Percentiles rank a stretch among this genome's conserved stretches.
These are phyloP conservation scores for Microplitis deprimator DNA, from an alignment of 2,888 invertebrate genomes.

Conservation along the genomic window DNA sequence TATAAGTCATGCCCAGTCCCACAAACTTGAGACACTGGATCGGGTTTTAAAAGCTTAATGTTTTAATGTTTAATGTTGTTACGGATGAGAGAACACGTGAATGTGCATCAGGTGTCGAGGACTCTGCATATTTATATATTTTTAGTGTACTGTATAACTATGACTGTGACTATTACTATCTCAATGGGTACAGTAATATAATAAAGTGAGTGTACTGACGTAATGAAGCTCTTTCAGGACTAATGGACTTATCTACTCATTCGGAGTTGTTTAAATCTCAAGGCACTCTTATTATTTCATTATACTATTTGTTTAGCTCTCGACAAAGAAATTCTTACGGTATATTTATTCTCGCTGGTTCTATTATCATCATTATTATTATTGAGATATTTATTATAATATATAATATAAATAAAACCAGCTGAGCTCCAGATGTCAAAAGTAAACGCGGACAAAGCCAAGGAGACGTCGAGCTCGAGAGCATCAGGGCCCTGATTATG, in stretches of 20 bases:
- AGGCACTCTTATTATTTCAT: constrained; percentile 28
- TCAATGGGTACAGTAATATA: constrained; percentile 2
- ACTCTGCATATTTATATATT: background rate
- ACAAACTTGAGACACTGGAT: too few relatives aligned
- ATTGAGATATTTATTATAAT: background rate
- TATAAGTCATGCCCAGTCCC: too few relatives aligned
- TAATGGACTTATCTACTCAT: constrained; percentile 43
- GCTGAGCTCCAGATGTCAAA: background rate
- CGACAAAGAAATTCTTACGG: background rate
- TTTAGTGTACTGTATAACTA: background rate
- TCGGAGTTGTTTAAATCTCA: constrained; percentile 31
- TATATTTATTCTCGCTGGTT: background rate
- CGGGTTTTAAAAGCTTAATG: background rate
- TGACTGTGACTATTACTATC: background rate
- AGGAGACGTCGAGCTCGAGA: background rate
- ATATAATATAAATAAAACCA: background rate
- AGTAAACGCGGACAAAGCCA: background rate
- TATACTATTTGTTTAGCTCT: background rate
- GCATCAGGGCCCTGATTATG: constrained; percentile 32
- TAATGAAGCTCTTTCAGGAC: constrained; percentile 18
- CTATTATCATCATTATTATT: background rate
- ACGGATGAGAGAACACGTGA: background rate
- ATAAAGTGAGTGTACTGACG: background rate
- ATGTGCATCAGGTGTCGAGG: constrained; percentile 6
- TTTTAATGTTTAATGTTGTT: constrained; percentile 23